Base-by-base conservation (phyloP, 2,888 invertebrate genomes). In the Andrena bicolor region DNA sequence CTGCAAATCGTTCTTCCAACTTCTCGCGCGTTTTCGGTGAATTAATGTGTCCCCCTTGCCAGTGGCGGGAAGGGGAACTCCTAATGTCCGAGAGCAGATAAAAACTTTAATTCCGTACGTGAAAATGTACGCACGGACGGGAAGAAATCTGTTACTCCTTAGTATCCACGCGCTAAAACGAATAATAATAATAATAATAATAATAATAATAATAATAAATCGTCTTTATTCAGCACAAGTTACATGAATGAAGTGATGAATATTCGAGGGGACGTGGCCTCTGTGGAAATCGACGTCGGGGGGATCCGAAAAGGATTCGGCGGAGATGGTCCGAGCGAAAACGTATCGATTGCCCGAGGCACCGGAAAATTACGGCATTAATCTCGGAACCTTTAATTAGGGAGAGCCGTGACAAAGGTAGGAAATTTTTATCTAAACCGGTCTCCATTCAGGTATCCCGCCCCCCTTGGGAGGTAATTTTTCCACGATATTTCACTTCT, bases 351-450 rank as follows among this genome's bases (percentile, higher is more conserved):
- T 77, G 68, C 61, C 68, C 58, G 61, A 20, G 63, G 61, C 66
- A 32, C 30, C 58, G 80, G 76, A 71, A 82, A 85, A 89, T 84
- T 87, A 76, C 79, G 60, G 49, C 88, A 88, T 88, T 89, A 89
- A 88, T 88, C 82, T 64, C 69, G 32, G 68, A 72, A 71, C 76
- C 89, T 88, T 90, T 88, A 89, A 90, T 90, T 90, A 89, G 84
- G 78, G 69, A 60, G 80, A 83, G 76, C 70, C 78, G 87, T 90
- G 90, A 90, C 90, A 90, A 90, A 90, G 86, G 90, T 84, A 76
- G 86, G 85, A 83, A 89, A 90, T 90, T 90, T 90, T 90, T 90
- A 90, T 89, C 88, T 88, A 86, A 89, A 87, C 85, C 83, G 56
- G 85, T 76, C 84, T 87, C 77, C 80, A 70, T 87, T 88, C 82